These are phyloP conservation scores for Zosterops japonicus DNA, from an alignment of 2,113 vertebrate genomes.

Conservation along the genomic window DNA sequence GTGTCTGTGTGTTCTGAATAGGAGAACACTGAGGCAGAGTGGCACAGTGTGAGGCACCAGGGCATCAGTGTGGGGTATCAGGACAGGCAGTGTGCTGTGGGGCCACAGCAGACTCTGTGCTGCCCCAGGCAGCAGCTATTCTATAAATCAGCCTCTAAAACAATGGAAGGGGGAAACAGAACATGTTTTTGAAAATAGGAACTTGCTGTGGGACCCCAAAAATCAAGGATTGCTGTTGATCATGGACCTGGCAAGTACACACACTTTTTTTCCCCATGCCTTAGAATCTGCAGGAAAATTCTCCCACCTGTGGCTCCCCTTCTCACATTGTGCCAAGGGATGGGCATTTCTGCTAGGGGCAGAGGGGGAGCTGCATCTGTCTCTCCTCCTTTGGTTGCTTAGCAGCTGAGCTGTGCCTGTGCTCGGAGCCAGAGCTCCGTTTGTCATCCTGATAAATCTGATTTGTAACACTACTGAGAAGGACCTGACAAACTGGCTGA, in stretches of 20 bases:
- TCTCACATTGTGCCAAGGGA: not conserved
- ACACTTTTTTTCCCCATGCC: not conserved
- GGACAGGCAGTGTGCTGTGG: not conserved
- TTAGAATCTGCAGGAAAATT: not conserved
- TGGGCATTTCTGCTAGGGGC: not conserved
- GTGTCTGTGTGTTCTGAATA: not conserved
- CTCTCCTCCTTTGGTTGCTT: slow-evolving; percentile 26
- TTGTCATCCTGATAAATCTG: slow-evolving; percentile 56
- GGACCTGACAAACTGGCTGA: slow-evolving; percentile 46
- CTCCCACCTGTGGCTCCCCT: not conserved
- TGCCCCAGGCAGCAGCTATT: slow-evolving; percentile 22
- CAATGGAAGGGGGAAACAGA: not conserved
- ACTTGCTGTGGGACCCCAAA: not conserved
- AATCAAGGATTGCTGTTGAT: not conserved
- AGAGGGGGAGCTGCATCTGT: not conserved
- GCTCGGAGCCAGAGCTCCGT: not conserved
- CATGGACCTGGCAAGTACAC: not conserved
- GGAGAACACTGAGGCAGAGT: not conserved
- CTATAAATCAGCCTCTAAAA: not conserved
- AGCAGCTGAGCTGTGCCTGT: slow-evolving; percentile 29
- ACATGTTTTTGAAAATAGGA: not conserved
- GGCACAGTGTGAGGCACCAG: not conserved
- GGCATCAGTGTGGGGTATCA: not conserved
- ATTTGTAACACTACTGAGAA: slow-evolving; percentile 34
- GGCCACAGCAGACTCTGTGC: not conserved